Base-by-base conservation (phyloP, 2,113 vertebrate genomes). In the Platichthys flesus region DNA sequence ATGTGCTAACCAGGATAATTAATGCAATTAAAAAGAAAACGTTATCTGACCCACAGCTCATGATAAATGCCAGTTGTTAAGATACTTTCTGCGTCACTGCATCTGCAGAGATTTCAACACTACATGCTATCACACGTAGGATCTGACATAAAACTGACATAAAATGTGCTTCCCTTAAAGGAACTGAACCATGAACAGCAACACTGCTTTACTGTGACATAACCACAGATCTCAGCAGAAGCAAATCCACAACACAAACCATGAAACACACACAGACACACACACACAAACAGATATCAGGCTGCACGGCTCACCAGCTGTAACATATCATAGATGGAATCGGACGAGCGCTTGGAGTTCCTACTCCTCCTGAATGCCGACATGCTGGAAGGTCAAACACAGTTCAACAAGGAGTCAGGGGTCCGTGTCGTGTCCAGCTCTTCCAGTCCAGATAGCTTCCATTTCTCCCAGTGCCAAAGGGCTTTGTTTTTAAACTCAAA, bases 261-360 rank as follows among this genome's bases (percentile, higher is more conserved):
- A 51, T n/a, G 20, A 26, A 15, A 35, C 3, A 28, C 5, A 45
- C 26, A 52, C 28, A 31, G 28, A 31, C 28, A 31, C 28, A 31
- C 28, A 31, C 5, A 35, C 26, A 52, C 28, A 47, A 67, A 56
- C 47, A 66, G 55, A 59, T 4, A 57, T 21, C 40, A n/a, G 35
- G 49, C n/a, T 8, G 26, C 14, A 28, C 14, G 7, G 80, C 96
- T 97, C 95, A 97, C 96, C 97, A 95, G 90, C 84, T 96, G 93
- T 73, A 96, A 93, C 77, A 95, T 87, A 47, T 91, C 93, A 85
- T 91, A 91, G 60, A 96, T 47, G 23, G 95, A 95, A 54, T 95
- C 95, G 0, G 94, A 85, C 0, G 94, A 90, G 82, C 81, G 85
- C 78, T 89, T 93, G 64, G 71, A 85, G 79, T 69, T 89, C 70